Evolutionary conservation across 2,888 invertebrate genomes (phyloP), one percentile per base, ranked within the genome.

Genomic region (Electrophaes corylata): DNA sequence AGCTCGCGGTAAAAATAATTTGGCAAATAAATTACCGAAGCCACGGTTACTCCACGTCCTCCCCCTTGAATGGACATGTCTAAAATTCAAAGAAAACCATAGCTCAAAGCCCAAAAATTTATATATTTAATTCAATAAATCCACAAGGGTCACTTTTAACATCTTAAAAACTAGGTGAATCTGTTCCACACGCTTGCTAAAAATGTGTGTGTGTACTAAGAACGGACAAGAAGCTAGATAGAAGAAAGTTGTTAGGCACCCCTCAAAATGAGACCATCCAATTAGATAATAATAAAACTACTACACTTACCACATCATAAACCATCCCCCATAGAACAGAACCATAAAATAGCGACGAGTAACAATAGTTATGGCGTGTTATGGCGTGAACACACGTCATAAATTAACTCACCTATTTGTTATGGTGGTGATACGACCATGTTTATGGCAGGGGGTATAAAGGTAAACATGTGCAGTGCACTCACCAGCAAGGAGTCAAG

Each of bases 331-430:
- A 52, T 29, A 37, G 37, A 44, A 51, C 41, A 39, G 16, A 29
- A 33, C 39, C 43, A 37, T 58, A 54, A 53, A 59, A 20, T 18
- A 19, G 23, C 31, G 18, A 40, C 33, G 43, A 48, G 44, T 39
- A 51, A 48, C 60, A 18, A 53, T 60, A 29, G 23, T 57, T 26
- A 59, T 47, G 19, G 20, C 53, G 16, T 51, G 46, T 39, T 33
- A 18, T 62, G 54, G 53, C 62, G 60, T 58, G 65, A 55, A 56
- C 56, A 41, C 37, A 43, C 55, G 23, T 47, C 51, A 50, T 65
- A 62, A 62, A 65, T 65, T 56, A 60, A 35, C 46, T 18, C 23
- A 23, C 51, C 45, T 51, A 53, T 51, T 61, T 53, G 50, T 54
- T 33, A 49, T 29, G 16, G 46, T 56, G 26, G 47, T 46, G 54